phyloP scores from a whole-genome alignment of 2,888 invertebrate genomes.

The Phengaris alcon region DNA sequence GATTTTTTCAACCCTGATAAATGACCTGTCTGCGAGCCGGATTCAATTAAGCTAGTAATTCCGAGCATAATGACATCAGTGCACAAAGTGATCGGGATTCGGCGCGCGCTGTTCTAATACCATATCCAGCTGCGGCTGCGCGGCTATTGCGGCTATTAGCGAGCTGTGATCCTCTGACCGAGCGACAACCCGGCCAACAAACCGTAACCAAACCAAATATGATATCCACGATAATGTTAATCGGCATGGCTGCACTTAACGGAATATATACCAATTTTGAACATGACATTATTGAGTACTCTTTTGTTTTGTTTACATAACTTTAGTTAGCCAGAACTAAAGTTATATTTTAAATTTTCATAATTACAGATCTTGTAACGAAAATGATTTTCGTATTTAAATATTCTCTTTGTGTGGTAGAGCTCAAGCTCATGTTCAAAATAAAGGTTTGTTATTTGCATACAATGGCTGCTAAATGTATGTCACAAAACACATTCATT shows the following conservation, averaged over 20 bases:
- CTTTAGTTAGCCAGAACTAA: not conserved
- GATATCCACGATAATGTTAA: slow-evolving; percentile 2
- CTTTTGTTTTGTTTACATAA: not conserved
- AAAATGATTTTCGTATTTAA: not conserved
- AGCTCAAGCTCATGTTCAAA: not conserved
- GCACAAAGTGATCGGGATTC: slow-evolving; percentile 20
- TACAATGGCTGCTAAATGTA: slow-evolving; percentile 9
- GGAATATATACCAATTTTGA: slow-evolving; percentile 1
- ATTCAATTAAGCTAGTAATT: slow-evolving; percentile 9
- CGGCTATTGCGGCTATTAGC: not conserved
- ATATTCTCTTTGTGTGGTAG: not conserved
- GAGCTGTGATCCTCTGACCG: slow-evolving; percentile 3
- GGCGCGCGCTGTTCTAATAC: no score
- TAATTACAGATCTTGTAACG: not conserved
- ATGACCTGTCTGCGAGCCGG: slow-evolving; percentile 10
- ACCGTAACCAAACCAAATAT: not conserved
- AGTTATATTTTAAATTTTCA: not conserved
- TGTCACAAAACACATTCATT: slow-evolving; percentile 14
- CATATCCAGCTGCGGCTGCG: slow-evolving; percentile 10
- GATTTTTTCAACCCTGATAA: not conserved
- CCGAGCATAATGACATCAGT: slow-evolving; percentile 22
- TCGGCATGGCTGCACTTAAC: not conserved
- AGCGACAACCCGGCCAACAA: slow-evolving; percentile 2
- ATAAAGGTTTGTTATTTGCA: slow-evolving; percentile 8
- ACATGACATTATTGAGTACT: not conserved